A percentile compares a stretch with the other conserved stretches of the same genome.
Conservation (phyloP, 2,113 vertebrate species). For the Laticauda laticaudata region DNA sequence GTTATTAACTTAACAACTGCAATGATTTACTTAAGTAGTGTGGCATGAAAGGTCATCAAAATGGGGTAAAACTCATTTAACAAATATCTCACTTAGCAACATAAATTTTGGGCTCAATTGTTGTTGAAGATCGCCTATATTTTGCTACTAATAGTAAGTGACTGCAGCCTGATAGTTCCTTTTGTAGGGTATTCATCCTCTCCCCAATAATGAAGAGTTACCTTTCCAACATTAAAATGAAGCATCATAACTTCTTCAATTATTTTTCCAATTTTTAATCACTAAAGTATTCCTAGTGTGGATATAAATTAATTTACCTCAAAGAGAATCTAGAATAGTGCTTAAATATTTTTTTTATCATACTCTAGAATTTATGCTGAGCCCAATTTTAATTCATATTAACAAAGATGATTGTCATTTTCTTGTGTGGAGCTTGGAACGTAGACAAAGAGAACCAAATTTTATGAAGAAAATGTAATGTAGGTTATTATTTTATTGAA, state of each 20-base stretch:
- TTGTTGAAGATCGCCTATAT: neutral
- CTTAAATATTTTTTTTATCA: neutral
- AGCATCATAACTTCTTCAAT: neutral
- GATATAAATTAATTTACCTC: conserved; percentile 1
- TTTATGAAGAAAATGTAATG: conserved; percentile 2
- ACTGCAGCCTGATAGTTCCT: neutral
- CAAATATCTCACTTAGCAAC: no score
- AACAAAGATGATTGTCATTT: conserved; percentile 1
- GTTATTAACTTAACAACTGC: no score
- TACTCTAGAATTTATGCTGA: no score
- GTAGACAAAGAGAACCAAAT: neutral
- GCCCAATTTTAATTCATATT: neutral
- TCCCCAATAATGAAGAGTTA: neutral
- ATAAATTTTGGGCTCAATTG: no score
- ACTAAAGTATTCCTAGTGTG: neutral
- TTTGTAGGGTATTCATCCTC: neutral
- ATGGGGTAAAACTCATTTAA: no score
- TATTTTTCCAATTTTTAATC: neutral
- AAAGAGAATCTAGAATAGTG: neutral
- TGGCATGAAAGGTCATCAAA: no score
- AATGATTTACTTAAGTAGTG: no score
- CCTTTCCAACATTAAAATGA: conserved; percentile 1
- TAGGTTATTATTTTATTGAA: conserved; percentile 15
- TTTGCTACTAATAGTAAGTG: neutral
- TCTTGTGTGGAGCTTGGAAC: neutral